Evolutionary conservation across 2,113 vertebrate species (phyloP), one percentile per base, ranked within the genome.

Genomic region (Bos indicus): DNA sequence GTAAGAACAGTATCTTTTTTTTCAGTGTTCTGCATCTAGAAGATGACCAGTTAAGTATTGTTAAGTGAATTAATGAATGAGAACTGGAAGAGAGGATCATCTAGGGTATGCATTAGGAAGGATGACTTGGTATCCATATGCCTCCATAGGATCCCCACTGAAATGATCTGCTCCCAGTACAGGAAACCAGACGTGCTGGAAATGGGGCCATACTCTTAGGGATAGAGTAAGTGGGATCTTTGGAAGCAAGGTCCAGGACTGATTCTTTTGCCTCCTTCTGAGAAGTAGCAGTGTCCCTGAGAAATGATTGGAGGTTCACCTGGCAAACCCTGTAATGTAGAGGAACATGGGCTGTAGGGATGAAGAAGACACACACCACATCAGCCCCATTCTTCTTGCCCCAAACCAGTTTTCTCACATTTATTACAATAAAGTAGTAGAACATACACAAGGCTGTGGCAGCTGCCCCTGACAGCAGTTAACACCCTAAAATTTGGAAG

Each of bases 61-160:
- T 94, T 94, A 78, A 95, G 56, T 92, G 46, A 93, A 52, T 96
- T 91, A 93, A 59, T 95, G 74, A 88, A 12, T 74, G 25, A 82
- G 30, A 94, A 57, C 87, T 11, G 71, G 64, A 89, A 51, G 51
- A 86, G 6, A 36, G n/a, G 15, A 6, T 96, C 25, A 33, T 87
- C 51, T 51, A 80, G 40, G 74, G 25, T 82, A 40, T 12, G 57
- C 30, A 60, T 83, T 71, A 83, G 43, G n/a, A n/a, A 91, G 36
- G 36, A 52, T 83, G 60, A 30, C 64, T 25, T 96, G 30, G 25
- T 85, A 86, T 90, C 33, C 8, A 0, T 25, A 10, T 90, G 81
- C 16, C 30, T 51, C 88, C 13, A 5, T 56, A 46, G 26, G 46
- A 81, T 36, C 57, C 26, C 3, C 48, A 54, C 3, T 74, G 52